These are phyloP conservation scores for Gnathonemus echidnorhynchus DNA, from an alignment of 2,113 vertebrate genomes.

Conservation along the genomic window DNA sequence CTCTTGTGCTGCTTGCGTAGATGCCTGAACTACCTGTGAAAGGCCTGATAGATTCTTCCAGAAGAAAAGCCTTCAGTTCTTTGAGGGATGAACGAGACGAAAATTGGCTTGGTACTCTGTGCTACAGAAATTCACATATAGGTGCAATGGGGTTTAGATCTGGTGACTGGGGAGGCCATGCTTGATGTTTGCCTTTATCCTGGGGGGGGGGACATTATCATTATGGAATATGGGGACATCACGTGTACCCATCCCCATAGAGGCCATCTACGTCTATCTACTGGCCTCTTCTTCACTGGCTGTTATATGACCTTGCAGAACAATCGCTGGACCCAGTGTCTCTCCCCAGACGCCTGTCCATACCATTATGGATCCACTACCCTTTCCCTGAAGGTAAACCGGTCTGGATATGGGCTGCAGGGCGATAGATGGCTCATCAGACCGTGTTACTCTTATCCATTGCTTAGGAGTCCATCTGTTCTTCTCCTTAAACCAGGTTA, in stretches of 20 bases:
- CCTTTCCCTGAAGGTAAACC: background rate
- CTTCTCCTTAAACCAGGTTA: background rate
- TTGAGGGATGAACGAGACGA: background rate
- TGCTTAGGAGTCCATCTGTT: background rate
- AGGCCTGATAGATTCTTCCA: background rate
- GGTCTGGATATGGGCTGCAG: background rate
- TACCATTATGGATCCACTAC: background rate
- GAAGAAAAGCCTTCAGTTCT: background rate
- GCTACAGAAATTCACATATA: background rate
- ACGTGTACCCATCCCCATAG: background rate
- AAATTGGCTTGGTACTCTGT: background rate
- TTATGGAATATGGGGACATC: background rate
- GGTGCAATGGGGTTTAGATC: background rate
- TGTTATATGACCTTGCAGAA: background rate
- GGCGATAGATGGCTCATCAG: background rate
- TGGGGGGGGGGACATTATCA: background rate
- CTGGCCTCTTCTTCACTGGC: background rate
- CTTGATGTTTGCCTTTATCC: background rate
- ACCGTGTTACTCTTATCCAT: background rate
- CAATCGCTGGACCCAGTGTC: background rate
- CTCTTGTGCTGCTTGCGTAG: background rate
- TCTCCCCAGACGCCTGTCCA: background rate
- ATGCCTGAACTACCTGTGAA: background rate
- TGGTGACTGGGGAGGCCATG: background rate
- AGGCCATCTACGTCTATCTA: background rate